These are phyloP conservation scores for Aurelia aurita DNA, from an alignment of 30 jellyfish, hydroid and myxozoan species.

Conservation along the genomic window DNA sequence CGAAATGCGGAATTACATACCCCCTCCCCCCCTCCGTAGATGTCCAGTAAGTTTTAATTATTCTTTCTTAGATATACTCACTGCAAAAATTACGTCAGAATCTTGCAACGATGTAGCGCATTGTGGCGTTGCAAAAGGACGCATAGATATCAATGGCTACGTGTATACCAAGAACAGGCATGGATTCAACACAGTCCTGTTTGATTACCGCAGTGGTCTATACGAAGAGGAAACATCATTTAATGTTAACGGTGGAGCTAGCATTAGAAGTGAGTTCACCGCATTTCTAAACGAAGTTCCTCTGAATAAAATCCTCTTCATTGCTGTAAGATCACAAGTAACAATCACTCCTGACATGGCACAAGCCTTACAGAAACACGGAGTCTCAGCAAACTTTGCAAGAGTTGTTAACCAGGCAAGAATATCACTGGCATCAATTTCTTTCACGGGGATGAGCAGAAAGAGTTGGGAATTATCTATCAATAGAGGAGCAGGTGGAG, in stretches of 20 bases:
- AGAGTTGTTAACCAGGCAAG: background rate
- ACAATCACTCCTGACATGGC: background rate
- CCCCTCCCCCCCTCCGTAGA: too few species aligned
- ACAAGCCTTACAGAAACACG: conserved; percentile 36
- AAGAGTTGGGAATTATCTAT: conserved; percentile 40
- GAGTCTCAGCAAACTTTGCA: conserved; percentile 57
- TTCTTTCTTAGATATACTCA: background rate
- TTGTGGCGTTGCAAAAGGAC: background rate
- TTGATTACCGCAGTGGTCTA: conserved; percentile 61
- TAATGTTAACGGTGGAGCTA: background rate
- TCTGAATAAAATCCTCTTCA: conserved; percentile 20
- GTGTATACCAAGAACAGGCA: background rate
- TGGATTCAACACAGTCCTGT: conserved; percentile 31
- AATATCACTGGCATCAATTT: conserved; percentile 43
- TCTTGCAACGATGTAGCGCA: background rate
- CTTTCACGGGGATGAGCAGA: conserved; percentile 47
- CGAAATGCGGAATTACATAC: too few species aligned
- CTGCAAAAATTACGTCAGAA: background rate
- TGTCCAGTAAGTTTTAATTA: too few species aligned
- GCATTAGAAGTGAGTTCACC: background rate
- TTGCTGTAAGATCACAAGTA: conserved; percentile 6
- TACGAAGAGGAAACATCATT: conserved; percentile 7
- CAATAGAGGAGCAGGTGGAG: background rate
- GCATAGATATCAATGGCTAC: conserved; percentile 41
- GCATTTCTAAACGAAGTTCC: conserved; percentile 27